Percentiles rank a stretch among this genome's conserved stretches.
phyloP scores from a whole-genome alignment of 2,113 vertebrate species.

The Neogobius melanostomus region DNA sequence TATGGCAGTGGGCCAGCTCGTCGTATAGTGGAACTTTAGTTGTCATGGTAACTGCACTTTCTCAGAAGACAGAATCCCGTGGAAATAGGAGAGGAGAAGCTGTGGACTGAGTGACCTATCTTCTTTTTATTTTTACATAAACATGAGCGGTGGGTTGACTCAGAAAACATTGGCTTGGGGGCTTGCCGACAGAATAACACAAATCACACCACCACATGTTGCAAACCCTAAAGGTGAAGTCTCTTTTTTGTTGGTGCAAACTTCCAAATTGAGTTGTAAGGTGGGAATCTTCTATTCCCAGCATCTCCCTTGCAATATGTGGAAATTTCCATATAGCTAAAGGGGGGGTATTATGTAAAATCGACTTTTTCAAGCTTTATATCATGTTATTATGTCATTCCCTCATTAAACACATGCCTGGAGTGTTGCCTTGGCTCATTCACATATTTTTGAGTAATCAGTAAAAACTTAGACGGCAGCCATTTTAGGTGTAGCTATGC shows the following conservation, averaged over 20 bases:
- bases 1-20: neutral
- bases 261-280: neutral
- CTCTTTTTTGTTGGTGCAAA: neutral
- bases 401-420: too few species aligned
- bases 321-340: too few species aligned
- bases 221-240: neutral
- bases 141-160: neutral
- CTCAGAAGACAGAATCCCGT: neutral
- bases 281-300: too few species aligned
- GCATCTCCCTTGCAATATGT: too few species aligned
- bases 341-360: too few species aligned
- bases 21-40: neutral
- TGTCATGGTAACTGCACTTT: conserved; percentile 35
- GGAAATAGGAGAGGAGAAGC: conserved; percentile 4
- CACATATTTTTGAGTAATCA: too few species aligned
- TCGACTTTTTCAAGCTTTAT: too few species aligned
- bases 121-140: conserved; percentile 22
- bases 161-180: conserved; percentile 1
- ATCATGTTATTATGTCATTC: too few species aligned
- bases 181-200: neutral
- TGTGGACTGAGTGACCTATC: conserved; percentile 1
- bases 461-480: too few species aligned
- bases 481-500: too few species aligned
- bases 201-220: neutral
- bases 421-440: too few species aligned